Evolutionary conservation across 1,140 invertebrate genomes (phyloP), one percentile per base, ranked within the genome.

Genomic region (Drosophila mauritiana): DNA sequence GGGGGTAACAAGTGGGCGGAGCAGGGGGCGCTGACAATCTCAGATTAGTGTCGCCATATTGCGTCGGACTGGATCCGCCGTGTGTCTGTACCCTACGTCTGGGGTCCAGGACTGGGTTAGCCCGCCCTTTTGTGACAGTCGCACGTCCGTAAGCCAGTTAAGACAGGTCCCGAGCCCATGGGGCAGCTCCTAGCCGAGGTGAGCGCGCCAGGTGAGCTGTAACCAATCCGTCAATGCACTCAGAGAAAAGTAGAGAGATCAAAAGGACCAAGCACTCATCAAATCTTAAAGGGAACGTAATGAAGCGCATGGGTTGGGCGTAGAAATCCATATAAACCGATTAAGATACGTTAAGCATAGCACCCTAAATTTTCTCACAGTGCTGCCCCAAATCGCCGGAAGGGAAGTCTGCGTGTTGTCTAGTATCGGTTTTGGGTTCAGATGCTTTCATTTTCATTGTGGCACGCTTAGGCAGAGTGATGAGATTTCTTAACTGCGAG

Each of bases 11-110:
- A 27, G 15, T 3, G 11, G 0, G 11, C 22, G 1, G 12, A 45
- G 15, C 20, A 13, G 36, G 36, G 42, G 25, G 15, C 27, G 25
- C 27, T 61, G 36, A 40, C 70, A 73, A 73, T 62, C 70, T 73
- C 55, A 73, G 68, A 75, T 75, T 75, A 74, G 51, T 75, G 73
- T 75, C 73, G 59, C 70, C 73, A 75, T 75, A 75, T 75, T 75
- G 73, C 57, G 68, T 73, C 22, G 51, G n/a, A 57, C 37, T 25
- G 37, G 37, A 63, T 63, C 54, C 31, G 58, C 58, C 40, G 25
- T 40, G 57, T 13, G 31, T n/a, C 37, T 56, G 58, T 42, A 51
- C 45, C 46, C 46, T 51, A 34, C 25, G 46, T 17, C 48, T 20
- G 52, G 68, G 61, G 37, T 40, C 22, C 37, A 15, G 42, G 36